These are phyloP conservation scores for Pararge aegeria DNA, from an alignment of 1,140 invertebrate genomes.

Conservation along the genomic window DNA sequence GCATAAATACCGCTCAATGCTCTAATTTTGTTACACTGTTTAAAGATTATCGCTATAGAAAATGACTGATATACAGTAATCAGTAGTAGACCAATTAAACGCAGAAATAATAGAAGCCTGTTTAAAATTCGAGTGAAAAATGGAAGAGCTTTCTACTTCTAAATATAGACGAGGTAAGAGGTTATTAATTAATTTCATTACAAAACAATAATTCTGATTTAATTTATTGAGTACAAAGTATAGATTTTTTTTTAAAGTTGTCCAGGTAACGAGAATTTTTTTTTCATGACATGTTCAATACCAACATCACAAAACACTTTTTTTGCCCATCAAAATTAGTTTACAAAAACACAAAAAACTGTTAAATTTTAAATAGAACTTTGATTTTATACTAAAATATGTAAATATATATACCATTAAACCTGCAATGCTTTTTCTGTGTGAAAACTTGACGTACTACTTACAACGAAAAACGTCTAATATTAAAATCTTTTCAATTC, in stretches of 20 bases:
- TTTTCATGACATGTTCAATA: neutral
- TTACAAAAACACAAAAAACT: too few species aligned
- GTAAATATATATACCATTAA: neutral
- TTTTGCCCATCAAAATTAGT: too few species aligned
- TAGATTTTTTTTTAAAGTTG: neutral
- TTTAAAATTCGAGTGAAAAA: neutral
- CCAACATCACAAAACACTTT: too few species aligned
- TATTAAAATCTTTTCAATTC: slow-evolving; percentile 27
- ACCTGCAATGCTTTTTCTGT: slow-evolving; percentile 1
- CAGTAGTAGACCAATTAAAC: slow-evolving; percentile 3
- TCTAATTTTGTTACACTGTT: slow-evolving; percentile 10
- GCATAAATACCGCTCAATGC: slow-evolving; percentile 41
- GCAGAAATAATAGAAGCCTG: neutral
- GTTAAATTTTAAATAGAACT: neutral
- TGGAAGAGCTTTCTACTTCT: neutral
- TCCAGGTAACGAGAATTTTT: neutral
- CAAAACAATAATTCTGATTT: too few species aligned
- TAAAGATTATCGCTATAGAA: slow-evolving; percentile 5
- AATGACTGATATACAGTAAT: slow-evolving; percentile 10
- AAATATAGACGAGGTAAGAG: too few species aligned
- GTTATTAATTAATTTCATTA: too few species aligned
- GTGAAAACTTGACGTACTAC: slow-evolving; percentile 23
- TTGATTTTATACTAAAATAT: neutral
- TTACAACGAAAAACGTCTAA: slow-evolving; percentile 35
- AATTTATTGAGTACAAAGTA: too few species aligned